Evolutionary conservation across 2,797 vertebrate genomes (phyloP).

Genomic region (Artibeus lituratus): DNA sequence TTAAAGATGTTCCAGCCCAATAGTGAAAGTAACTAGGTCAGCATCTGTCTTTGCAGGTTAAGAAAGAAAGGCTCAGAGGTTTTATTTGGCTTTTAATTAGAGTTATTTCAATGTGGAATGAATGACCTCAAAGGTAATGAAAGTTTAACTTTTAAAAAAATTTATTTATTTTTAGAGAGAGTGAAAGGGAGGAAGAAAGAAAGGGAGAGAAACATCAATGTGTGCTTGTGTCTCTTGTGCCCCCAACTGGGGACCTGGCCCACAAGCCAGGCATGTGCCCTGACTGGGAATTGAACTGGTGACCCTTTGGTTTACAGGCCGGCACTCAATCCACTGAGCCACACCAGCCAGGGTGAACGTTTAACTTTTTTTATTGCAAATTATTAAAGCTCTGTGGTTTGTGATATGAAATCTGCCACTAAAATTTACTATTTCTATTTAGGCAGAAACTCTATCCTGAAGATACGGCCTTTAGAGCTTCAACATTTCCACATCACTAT

Average conservation of each 20-base stretch:
- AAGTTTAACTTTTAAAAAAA: background rate
- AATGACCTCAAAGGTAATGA: background rate
- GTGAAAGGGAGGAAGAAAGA: too few species aligned
- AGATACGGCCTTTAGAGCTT: conserved; percentile 54
- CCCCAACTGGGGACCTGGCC: too few species aligned
- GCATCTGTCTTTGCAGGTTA: background rate
- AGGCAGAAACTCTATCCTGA: conserved; percentile 69
- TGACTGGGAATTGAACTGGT: too few species aligned
- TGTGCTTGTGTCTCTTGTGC: too few species aligned
- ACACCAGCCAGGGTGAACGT: background rate
- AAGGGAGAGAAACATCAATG: too few species aligned
- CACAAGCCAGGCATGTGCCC: too few species aligned
- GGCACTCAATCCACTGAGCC: too few species aligned
- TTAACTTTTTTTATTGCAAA: conserved; percentile 22
- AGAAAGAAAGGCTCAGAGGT: background rate
- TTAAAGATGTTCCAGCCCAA: background rate
- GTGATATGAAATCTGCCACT: conserved; percentile 42
- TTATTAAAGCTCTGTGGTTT: background rate
- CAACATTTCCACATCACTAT: conserved; percentile 68
- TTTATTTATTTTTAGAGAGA: too few species aligned
- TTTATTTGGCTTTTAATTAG: background rate
- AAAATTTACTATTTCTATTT: conserved; percentile 47
- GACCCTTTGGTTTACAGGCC: too few species aligned
- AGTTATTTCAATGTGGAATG: background rate
- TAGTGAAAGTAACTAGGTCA: background rate